Conservation (phyloP, 2,113 vertebrate genomes). For the Vidua chalybeata region DNA sequence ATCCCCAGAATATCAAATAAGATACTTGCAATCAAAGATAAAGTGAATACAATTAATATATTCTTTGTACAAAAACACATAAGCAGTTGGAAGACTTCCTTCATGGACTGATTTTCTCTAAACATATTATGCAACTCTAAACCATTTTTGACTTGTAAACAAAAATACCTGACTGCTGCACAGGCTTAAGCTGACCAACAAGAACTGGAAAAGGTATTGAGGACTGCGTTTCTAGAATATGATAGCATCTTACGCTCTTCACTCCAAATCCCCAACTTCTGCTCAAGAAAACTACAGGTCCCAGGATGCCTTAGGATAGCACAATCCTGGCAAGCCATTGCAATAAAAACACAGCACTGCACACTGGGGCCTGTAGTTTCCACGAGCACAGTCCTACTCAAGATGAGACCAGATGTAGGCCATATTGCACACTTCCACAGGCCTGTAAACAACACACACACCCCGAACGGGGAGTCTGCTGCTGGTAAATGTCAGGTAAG, state of each 20-base stretch:
- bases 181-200: slow-evolving; percentile 9
- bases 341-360: slow-evolving; percentile 33
- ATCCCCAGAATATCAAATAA: background rate
- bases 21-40: background rate
- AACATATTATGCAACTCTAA: background rate
- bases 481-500: background rate
- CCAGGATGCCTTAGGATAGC: slow-evolving; percentile 62
- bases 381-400: background rate
- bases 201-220: background rate
- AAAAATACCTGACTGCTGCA: background rate
- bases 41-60: background rate
- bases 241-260: background rate
- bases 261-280: background rate
- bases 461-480: fast-evolving
- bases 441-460: background rate
- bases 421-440: background rate
- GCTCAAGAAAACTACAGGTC: slow-evolving; percentile 58
- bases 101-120: background rate
- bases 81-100: background rate
- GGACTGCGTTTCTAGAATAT: background rate
- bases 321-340: background rate
- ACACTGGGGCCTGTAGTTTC: slow-evolving; percentile 71
- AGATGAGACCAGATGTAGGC: slow-evolving; percentile 40
- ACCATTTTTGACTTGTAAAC: background rate
- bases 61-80: background rate